A percentile compares a stretch with the other conserved stretches of the same genome.
phyloP scores from a whole-genome alignment of 2,113 vertebrate species.

The Paratilapia polleni region DNA sequence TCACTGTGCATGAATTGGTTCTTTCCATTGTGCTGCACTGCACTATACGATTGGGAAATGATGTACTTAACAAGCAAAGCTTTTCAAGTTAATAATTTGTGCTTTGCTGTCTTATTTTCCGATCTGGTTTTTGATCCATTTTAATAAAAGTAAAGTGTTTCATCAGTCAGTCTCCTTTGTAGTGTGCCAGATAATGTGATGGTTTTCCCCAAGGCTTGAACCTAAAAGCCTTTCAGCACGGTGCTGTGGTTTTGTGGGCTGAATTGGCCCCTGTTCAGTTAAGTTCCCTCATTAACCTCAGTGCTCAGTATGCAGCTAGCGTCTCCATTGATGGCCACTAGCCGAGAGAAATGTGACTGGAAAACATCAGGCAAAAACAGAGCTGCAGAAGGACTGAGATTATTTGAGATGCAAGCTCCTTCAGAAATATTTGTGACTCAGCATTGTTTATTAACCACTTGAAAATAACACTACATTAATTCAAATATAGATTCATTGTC shows the following conservation, averaged over 20 bases:
- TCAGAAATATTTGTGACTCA: slow-evolving; percentile 45
- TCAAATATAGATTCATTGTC: slow-evolving; percentile 16
- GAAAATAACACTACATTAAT: not conserved
- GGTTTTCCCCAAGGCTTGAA: not conserved
- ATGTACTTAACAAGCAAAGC: not conserved
- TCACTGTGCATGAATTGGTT: not conserved
- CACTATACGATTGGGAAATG: not conserved
- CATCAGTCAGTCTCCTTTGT: not conserved
- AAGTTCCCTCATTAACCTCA: slow-evolving; percentile 38
- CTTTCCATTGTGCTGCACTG: not conserved
- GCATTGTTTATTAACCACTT: slow-evolving; percentile 4
- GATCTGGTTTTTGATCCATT: not conserved
- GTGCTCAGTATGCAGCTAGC: slow-evolving; percentile 50
- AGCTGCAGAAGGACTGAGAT: not conserved
- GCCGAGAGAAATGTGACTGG: slow-evolving; percentile 19
- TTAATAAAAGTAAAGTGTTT: slow-evolving; percentile 3
- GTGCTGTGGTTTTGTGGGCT: not conserved
- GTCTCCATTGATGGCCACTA: slow-evolving; percentile 10
- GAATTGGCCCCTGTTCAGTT: slow-evolving; percentile 42
- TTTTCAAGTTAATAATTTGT: not conserved
- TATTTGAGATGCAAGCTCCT: not conserved
- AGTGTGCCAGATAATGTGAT: not conserved
- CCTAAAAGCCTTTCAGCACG: slow-evolving; percentile 12
- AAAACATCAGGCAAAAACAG: not conserved
- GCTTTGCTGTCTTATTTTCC: not conserved